Conservation (phyloP, 2,888 invertebrate species). For the Pecten maximus region DNA sequence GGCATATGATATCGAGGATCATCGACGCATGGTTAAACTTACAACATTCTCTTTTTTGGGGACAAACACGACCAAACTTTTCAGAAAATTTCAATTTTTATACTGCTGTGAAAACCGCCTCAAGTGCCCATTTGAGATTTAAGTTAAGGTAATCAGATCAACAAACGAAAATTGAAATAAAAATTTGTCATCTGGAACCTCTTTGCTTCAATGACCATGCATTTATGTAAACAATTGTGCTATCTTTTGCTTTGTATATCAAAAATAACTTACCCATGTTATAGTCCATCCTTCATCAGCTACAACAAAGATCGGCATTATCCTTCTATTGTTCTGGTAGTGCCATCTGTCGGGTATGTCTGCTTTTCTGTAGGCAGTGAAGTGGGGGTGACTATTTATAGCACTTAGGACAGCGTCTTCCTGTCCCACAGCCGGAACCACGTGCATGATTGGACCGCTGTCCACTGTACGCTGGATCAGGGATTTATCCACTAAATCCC, state of each 20-base stretch:
- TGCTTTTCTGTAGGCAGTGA: constrained; percentile 85
- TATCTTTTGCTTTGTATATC: not conserved
- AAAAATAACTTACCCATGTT: constrained; percentile 57
- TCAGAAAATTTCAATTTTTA: no score
- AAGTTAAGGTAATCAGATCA: no score
- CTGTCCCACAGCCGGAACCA: constrained; percentile 60
- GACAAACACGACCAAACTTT: no score
- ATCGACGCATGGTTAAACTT: no score
- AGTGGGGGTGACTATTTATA: constrained; percentile 61
- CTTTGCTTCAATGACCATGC: no score
- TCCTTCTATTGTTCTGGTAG: constrained; percentile 85
- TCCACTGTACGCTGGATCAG: constrained; percentile 51
- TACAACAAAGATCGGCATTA: constrained; percentile 86
- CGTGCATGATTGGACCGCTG: constrained; percentile 60
- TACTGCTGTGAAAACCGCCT: no score
- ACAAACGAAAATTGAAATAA: no score
- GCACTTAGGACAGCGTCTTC: constrained; percentile 61
- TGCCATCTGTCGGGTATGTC: constrained; percentile 86
- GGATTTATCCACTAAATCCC: constrained; percentile 54
- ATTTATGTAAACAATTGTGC: not conserved
- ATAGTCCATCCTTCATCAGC: constrained; percentile 86
- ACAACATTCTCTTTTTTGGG: no score
- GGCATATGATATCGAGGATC: no score
- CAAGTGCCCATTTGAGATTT: no score
- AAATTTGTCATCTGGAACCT: no score